Conservation (phyloP, 2,113 vertebrate genomes). For the Bettongia penicillata region DNA sequence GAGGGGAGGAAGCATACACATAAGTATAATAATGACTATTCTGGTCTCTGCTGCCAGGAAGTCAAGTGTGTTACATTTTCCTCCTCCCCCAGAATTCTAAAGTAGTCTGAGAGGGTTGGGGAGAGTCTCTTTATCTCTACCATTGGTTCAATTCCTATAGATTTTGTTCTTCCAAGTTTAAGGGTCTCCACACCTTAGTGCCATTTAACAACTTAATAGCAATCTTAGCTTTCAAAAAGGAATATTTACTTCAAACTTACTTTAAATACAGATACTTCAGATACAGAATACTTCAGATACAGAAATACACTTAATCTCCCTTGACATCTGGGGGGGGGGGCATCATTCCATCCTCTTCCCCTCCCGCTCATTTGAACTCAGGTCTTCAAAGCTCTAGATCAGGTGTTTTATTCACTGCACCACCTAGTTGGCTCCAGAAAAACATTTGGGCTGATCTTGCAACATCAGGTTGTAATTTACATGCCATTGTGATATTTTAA, state of each 20-base stretch:
- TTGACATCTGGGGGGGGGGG: too few relatives aligned
- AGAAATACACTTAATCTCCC: too few relatives aligned
- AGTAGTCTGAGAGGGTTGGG: not conserved
- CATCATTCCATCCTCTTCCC: too few relatives aligned
- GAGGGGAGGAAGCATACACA: too few relatives aligned
- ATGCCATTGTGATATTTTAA: conserved; percentile 33
- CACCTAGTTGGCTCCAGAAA: not conserved
- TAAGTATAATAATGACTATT: too few relatives aligned
- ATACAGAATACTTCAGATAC: too few relatives aligned
- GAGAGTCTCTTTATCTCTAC: not conserved
- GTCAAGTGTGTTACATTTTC: not conserved
- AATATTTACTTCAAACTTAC: not conserved
- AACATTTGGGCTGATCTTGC: not conserved
- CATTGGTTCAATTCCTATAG: not conserved
- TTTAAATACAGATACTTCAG: too few relatives aligned
- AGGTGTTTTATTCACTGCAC: not conserved
- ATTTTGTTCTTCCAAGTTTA: not conserved
- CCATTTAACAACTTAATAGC: not conserved
- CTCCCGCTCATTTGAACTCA: not conserved
- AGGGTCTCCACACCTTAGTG: not conserved
- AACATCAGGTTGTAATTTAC: not conserved
- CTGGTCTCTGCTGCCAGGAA: not conserved
- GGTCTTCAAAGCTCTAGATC: not conserved
- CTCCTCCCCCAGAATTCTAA: not conserved
- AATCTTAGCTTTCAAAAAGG: not conserved